phyloP scores from a whole-genome alignment of 2,113 vertebrate genomes.

The Thunnus maccoyii region DNA sequence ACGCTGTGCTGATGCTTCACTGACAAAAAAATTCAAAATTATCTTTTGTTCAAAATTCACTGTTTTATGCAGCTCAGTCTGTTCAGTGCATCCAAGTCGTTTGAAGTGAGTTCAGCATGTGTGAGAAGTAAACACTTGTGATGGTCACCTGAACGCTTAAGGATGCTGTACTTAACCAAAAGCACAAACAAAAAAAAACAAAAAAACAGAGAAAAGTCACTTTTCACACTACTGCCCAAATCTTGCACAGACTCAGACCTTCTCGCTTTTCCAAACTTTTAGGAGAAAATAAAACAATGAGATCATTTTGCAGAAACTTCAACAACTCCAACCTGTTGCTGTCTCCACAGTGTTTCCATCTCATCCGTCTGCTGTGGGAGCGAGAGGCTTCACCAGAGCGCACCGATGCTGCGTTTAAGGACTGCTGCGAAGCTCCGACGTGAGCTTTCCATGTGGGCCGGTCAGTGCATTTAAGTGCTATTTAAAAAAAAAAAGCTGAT shows the following conservation, averaged over 20 bases:
- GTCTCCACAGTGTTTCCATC: conserved; percentile 13
- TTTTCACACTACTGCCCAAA: background rate
- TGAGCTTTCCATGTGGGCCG: background rate
- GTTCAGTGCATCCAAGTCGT: background rate
- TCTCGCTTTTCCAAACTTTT: background rate
- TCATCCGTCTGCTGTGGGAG: conserved; percentile 5
- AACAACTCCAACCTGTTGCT: conserved; percentile 45
- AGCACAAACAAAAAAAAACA: background rate
- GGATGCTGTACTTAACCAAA: conserved; percentile 17
- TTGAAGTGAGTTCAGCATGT: background rate
- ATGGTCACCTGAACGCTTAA: background rate
- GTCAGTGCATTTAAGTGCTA: background rate
- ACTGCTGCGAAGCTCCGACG: conserved; percentile 46
- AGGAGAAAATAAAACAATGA: background rate
- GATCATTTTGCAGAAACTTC: conserved; percentile 8
- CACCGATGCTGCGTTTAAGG: conserved; percentile 66
- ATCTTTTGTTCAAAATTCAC: background rate
- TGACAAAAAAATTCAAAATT: background rate
- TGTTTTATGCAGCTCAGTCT: background rate
- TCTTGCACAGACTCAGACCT: background rate
- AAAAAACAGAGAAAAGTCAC: background rate
- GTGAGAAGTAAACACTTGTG: background rate
- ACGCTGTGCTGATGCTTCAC: background rate
- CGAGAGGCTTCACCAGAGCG: conserved; percentile 9
- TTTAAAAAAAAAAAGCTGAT: too few species aligned